These are phyloP conservation scores for Gnatocerus cornutus DNA, from an alignment of 2,888 invertebrate species.

Conservation along the genomic window DNA sequence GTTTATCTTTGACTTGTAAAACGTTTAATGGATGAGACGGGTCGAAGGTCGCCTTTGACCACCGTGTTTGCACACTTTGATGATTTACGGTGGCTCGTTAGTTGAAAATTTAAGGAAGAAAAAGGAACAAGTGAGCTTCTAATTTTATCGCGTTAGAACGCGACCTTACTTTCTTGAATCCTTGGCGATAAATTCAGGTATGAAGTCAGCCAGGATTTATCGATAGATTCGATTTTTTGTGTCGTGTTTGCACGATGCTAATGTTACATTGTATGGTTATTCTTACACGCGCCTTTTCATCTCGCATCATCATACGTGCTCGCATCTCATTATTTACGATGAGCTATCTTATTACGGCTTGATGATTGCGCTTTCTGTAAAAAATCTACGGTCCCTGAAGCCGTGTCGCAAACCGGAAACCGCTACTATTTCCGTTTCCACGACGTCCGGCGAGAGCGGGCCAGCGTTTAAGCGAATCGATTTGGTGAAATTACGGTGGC, in stretches of 20 bases:
- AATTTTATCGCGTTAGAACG: neutral
- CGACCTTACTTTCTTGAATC: neutral
- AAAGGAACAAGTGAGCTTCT: too few relatives aligned
- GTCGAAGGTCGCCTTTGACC: slow-evolving; percentile 40
- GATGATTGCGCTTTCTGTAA: slow-evolving; percentile 3
- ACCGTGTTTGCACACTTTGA: slow-evolving; percentile 24
- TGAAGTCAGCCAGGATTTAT: neutral
- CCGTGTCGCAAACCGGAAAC: slow-evolving; percentile 56
- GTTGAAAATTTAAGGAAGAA: neutral
- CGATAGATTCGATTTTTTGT: neutral
- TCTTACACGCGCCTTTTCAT: slow-evolving; percentile 57
- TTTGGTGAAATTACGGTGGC: slow-evolving; percentile 63
- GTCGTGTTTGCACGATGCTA: slow-evolving; percentile 37
- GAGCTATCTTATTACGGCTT: slow-evolving; percentile 50
- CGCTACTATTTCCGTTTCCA: slow-evolving; percentile 65
- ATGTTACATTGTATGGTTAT: slow-evolving; percentile 58
- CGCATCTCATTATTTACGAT: slow-evolving; percentile 58
- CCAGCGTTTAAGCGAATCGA: slow-evolving; percentile 65
- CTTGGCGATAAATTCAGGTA: neutral
- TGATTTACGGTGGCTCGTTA: slow-evolving; percentile 32
- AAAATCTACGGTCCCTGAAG: slow-evolving; percentile 21
- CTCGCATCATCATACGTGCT: slow-evolving; percentile 53
- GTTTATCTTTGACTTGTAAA: slow-evolving; percentile 44
- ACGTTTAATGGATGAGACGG: slow-evolving; percentile 23
- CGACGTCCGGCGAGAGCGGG: slow-evolving; percentile 62